Evolutionary conservation across 2,113 vertebrate species (phyloP).

Genomic region (Diglossa brunneiventris): DNA sequence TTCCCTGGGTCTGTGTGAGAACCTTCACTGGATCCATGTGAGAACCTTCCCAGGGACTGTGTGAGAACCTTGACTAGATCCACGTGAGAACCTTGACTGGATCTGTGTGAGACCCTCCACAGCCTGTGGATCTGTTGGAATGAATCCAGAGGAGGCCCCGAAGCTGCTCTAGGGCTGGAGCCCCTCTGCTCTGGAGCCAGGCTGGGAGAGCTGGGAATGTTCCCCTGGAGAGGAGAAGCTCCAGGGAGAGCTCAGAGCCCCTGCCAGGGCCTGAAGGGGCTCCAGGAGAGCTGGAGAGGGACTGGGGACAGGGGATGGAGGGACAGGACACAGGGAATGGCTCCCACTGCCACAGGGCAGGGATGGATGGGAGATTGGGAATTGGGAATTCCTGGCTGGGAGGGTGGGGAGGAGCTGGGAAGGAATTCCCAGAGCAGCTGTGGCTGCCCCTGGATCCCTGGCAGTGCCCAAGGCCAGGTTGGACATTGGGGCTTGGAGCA

Average conservation of each 20-base stretch:
- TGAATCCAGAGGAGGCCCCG: rapidly evolving
- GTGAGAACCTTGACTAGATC: no score
- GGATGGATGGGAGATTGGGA: not conserved
- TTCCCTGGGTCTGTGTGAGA: no score
- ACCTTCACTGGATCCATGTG: not conserved
- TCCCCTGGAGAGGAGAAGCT: not conserved
- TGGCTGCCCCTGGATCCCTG: not conserved
- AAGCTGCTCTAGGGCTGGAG: not conserved
- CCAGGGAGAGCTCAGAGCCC: not conserved
- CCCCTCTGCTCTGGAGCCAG: not conserved
- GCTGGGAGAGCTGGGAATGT: not conserved
- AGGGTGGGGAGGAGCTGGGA: no score
- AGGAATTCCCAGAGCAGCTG: not conserved
- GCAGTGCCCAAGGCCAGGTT: rapidly evolving
- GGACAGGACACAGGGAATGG: not conserved
- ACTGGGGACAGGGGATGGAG: not conserved
- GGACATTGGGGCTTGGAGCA: not conserved
- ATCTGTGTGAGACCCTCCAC: no score
- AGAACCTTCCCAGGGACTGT: no score
- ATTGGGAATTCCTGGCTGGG: not conserved
- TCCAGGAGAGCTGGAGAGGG: not conserved
- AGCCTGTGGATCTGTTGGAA: not conserved
- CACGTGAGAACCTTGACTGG: no score
- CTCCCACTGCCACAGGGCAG: not conserved
- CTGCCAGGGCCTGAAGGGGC: not conserved